Conservation (phyloP, 2,888 invertebrate genomes). For the Drosophila meridiana region DNA sequence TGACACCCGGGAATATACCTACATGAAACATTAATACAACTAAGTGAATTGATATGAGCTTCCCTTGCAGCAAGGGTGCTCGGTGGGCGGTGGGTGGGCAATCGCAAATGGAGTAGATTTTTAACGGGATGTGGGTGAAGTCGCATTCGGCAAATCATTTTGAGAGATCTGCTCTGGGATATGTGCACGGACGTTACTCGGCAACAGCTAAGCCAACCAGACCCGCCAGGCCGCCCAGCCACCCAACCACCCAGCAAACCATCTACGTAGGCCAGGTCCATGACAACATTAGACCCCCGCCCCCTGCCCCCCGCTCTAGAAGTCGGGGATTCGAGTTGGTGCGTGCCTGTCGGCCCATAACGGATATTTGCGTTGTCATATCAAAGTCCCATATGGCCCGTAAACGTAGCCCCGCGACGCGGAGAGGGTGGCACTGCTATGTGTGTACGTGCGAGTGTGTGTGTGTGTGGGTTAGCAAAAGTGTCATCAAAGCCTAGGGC, state of each 20-base stretch:
- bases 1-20: constrained; percentile 5
- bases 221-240: constrained; percentile 1
- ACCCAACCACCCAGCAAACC: constrained; percentile 4
- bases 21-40: constrained; percentile 22
- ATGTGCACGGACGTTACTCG: constrained; percentile 46
- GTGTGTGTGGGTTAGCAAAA: constrained; percentile 45
- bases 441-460: not conserved
- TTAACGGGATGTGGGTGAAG: constrained; percentile 22
- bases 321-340: constrained; percentile 53
- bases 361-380: constrained; percentile 84
- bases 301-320: not conserved
- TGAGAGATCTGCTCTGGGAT: constrained; percentile 19
- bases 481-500: constrained; percentile 81
- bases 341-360: constrained; percentile 76
- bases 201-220: constrained; percentile 43
- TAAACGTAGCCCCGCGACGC: constrained; percentile 64
- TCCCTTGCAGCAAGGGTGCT: not conserved
- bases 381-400: constrained; percentile 85
- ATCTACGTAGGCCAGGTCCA: constrained; percentile 32
- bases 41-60: constrained; percentile 36
- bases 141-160: constrained; percentile 34
- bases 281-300: constrained; percentile 26
- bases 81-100: not conserved
- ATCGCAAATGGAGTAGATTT: constrained; percentile 1
- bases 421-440: constrained; percentile 14